phyloP scores from a whole-genome alignment of 1,140 invertebrate species.

The Linepithema humile region DNA sequence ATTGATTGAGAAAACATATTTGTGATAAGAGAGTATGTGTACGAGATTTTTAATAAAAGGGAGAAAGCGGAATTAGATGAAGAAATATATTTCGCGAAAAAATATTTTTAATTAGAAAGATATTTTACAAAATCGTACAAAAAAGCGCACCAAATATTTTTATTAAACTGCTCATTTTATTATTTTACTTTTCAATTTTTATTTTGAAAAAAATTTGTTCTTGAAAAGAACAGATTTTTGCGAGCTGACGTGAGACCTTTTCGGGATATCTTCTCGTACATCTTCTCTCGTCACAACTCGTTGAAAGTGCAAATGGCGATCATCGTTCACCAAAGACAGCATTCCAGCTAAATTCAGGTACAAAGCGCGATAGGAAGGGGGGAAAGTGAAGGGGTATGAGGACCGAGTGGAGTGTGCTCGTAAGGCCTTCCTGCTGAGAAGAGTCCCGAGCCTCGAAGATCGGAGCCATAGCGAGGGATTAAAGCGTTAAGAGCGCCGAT shows the following conservation, averaged over 20 bases:
- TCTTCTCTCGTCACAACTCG: not conserved
- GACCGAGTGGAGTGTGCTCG: constrained; percentile 40
- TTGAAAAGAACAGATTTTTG: not conserved
- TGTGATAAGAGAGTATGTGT: not conserved
- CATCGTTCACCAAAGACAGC: constrained; percentile 45
- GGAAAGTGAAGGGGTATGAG: not conserved
- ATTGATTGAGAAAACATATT: not conserved
- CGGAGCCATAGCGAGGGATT: constrained; percentile 60
- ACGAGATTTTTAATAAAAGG: not conserved
- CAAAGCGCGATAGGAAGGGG: constrained; percentile 21
- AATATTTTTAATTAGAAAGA: too few relatives aligned
- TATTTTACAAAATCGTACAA: too few relatives aligned
- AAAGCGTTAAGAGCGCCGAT: constrained; percentile 71
- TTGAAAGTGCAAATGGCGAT: constrained; percentile 42
- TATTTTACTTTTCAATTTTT: not conserved
- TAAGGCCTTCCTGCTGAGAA: constrained; percentile 39
- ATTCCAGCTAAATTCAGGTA: constrained; percentile 52
- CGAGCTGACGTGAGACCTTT: not conserved
- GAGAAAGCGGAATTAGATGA: too few relatives aligned
- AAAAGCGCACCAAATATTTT: not conserved
- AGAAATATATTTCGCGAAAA: too few relatives aligned
- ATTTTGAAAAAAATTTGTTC: not conserved
- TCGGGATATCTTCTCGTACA: not conserved
- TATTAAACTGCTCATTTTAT: not conserved
- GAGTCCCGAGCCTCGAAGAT: constrained; percentile 35